Evolutionary conservation across 2,113 vertebrate species (phyloP).

Genomic region (Stigmatopora nigra): DNA sequence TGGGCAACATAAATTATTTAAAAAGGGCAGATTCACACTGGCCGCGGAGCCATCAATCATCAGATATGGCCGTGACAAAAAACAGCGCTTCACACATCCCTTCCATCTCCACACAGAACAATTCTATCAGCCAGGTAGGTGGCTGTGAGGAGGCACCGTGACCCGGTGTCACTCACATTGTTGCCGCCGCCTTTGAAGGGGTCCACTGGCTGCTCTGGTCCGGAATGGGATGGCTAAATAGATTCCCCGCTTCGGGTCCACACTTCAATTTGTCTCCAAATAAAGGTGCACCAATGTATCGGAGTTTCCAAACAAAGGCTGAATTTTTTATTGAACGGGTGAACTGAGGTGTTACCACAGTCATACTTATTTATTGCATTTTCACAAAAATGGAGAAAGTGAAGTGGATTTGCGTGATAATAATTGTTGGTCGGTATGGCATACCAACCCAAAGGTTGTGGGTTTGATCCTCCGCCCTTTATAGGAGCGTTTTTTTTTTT

Average conservation of each 20-base stretch:
- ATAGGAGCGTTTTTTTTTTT: too few species aligned
- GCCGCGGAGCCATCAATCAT: slow-evolving; percentile 99
- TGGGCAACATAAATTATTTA: slow-evolving; percentile 99
- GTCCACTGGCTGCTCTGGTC: slow-evolving; percentile 79
- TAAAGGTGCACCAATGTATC: slow-evolving; percentile 80
- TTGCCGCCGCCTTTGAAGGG: slow-evolving; percentile 91
- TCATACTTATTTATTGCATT: slow-evolving; percentile 76
- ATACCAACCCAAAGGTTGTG: too few species aligned
- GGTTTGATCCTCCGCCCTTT: too few species aligned
- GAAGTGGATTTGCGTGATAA: not conserved
- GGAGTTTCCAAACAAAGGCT: slow-evolving; percentile 80
- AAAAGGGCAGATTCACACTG: slow-evolving; percentile 98
- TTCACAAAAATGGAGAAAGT: slow-evolving; percentile 37
- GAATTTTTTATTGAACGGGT: slow-evolving; percentile 93
- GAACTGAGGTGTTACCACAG: slow-evolving; percentile 81
- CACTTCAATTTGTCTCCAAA: slow-evolving; percentile 97
- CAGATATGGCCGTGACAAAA: slow-evolving; percentile 96
- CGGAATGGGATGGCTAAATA: slow-evolving; percentile 91
- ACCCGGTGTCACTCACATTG: slow-evolving; percentile 96
- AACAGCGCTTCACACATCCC: slow-evolving; percentile 80
- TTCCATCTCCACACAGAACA: slow-evolving; percentile 87
- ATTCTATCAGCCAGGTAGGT: slow-evolving; percentile 96
- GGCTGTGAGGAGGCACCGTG: slow-evolving; percentile 83
- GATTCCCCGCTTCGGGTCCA: slow-evolving; percentile 85
- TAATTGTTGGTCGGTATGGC: not conserved